Evolutionary conservation across 2,113 vertebrate genomes (phyloP), one percentile per base, ranked within the genome.

Genomic region (Gracilinanus agilis): DNA sequence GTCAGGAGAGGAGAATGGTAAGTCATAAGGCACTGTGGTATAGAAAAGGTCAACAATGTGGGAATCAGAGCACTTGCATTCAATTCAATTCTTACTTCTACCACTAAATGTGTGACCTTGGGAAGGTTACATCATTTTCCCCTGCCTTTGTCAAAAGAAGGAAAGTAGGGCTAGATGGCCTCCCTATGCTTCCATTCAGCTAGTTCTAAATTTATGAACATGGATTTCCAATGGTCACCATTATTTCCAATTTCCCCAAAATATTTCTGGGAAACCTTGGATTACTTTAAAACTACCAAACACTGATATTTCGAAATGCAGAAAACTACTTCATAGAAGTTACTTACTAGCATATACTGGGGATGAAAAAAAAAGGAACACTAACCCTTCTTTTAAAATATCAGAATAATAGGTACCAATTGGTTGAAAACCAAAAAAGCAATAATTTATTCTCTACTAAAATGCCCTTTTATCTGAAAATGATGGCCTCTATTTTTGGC

Each of bases 401-500:
- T 9, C 54, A 23, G 12, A 56, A 54, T 9, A 27, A 83, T 40
- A 89, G 53, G 92, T 21, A 23, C 89, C 24, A 4, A 53, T 0
- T n/a, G 6, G n/a, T 34, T 61, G 40, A 95, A 12, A 2, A 53
- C 44, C 53, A 93, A 90, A 92, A 83, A 90, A 55, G 44, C 25
- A 90, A 55, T 1, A 11, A 91, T 88, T 83, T 94, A 89, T 44
- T 95, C 91, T 44, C 90, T 89, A 29, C 13, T 94, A 83, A 49
- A 92, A 9, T 54, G 94, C 40, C 91, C 88, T 90, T 88, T 94
- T 61, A 92, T 90, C 93, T 90, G 92, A n/a, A 96, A 91, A 92
- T 94, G n/a, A 92, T 61, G 54, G 34, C 75, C 90, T 95, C 91
- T 93, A 13, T 58, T 95, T 96, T 94, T 94, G 29, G 61, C 61